phyloP scores from a whole-genome alignment of 2,888 invertebrate species.

The Lepas anatifera region DNA sequence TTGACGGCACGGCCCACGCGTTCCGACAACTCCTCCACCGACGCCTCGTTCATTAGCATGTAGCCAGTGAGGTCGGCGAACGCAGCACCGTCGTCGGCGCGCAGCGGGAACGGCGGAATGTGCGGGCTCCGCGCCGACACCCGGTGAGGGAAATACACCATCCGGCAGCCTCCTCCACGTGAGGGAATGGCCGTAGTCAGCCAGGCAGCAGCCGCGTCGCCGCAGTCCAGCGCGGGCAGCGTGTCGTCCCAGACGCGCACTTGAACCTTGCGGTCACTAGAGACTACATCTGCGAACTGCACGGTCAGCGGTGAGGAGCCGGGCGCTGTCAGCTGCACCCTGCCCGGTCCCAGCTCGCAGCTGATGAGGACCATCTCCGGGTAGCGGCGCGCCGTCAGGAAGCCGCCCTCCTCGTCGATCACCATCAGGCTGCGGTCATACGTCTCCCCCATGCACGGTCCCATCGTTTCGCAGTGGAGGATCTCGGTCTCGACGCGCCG shows the following conservation, averaged over 20 bases:
- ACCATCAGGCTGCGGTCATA: background rate
- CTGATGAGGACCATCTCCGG: slow-evolving; percentile 39
- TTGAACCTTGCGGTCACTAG: background rate
- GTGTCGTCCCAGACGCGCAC: slow-evolving; percentile 32
- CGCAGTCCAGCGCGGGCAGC: slow-evolving; percentile 56
- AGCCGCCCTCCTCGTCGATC: slow-evolving; percentile 33
- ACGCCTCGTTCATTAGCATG: slow-evolving; percentile 52
- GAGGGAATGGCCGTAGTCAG: slow-evolving; percentile 41
- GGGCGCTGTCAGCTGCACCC: background rate
- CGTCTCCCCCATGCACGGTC: background rate
- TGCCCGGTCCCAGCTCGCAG: slow-evolving; percentile 24
- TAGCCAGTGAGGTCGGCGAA: slow-evolving; percentile 53
- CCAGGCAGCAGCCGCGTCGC: slow-evolving; percentile 58
- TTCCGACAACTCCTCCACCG: slow-evolving; percentile 51
- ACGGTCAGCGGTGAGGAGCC: background rate
- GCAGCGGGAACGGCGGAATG: background rate
- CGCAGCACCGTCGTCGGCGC: background rate
- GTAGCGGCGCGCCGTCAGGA: slow-evolving; percentile 37
- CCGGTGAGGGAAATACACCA: background rate
- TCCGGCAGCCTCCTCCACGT: background rate
- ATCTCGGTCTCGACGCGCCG: slow-evolving; percentile 9
- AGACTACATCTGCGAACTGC: background rate
- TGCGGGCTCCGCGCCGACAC: background rate
- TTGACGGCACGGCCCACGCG: slow-evolving; percentile 42
- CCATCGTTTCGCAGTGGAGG: background rate